phyloP scores from a whole-genome alignment of 2,113 vertebrate species.

The Burhinus oedicnemus region DNA sequence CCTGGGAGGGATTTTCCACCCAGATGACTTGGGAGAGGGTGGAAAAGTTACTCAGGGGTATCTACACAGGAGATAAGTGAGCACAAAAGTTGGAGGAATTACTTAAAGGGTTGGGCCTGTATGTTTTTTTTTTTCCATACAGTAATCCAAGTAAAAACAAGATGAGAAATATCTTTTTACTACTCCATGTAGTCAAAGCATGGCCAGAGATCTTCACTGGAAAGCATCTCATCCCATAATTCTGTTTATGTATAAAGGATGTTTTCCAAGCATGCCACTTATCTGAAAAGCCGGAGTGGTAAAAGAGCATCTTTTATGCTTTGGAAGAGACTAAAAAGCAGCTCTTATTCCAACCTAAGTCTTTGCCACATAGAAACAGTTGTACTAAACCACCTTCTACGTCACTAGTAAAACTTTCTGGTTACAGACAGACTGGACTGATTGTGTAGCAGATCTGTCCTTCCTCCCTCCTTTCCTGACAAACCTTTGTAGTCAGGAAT shows the following conservation, averaged over 20 bases:
- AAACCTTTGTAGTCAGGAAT: neutral
- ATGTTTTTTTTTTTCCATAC: neutral
- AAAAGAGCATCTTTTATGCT: neutral
- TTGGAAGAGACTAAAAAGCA: neutral
- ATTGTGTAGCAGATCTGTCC: neutral
- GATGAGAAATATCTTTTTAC: neutral
- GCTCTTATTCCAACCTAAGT: neutral
- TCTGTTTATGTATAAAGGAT: neutral
- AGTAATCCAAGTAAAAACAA: neutral
- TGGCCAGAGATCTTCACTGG: neutral
- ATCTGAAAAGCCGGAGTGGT: neutral
- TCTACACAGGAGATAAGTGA: too few relatives aligned
- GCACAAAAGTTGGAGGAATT: neutral
- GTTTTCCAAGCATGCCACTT: neutral
- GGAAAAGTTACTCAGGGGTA: neutral
- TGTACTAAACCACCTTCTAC: neutral
- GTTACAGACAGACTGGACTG: neutral
- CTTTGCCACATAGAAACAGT: neutral
- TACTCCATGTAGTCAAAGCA: neutral
- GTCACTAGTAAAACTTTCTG: neutral
- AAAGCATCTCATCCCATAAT: neutral
- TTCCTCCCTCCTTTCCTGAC: neutral
- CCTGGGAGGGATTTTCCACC: neutral
- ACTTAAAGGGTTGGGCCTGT: neutral
- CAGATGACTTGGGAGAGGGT: too few relatives aligned